Conservation (phyloP, 2,888 invertebrate species). For the Ochropleura leucogaster region DNA sequence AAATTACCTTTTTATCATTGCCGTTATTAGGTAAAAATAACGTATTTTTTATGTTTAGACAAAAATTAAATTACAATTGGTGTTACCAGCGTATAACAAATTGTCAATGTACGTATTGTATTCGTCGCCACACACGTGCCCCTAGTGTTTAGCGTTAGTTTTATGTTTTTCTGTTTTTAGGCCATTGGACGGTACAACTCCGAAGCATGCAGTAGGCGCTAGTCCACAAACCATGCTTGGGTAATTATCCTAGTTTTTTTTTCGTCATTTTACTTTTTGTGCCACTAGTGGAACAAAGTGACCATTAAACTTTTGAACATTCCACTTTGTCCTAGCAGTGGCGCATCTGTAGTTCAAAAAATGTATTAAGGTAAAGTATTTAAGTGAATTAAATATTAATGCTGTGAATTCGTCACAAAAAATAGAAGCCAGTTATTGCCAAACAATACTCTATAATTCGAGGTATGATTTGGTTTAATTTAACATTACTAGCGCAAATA, state of each 20-base stretch:
- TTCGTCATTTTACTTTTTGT: slow-evolving; percentile 23
- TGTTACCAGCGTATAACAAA: slow-evolving; percentile 73
- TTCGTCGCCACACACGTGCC: slow-evolving; percentile 67
- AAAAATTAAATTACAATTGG: background rate
- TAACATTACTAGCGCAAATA: background rate
- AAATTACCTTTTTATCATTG: background rate
- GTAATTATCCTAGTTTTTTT: slow-evolving; percentile 88
- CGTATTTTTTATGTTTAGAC: no score
- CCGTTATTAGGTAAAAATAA: background rate
- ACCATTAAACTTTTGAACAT: background rate
- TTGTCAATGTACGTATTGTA: slow-evolving; percentile 60
- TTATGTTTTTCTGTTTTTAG: slow-evolving; percentile 91
- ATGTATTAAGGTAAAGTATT: background rate
- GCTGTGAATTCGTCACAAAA: background rate
- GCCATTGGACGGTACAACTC: slow-evolving; percentile 91
- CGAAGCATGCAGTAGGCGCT: slow-evolving; percentile 91
- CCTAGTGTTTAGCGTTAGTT: slow-evolving; percentile 85
- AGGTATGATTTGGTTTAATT: background rate
- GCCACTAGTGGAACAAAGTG: background rate
- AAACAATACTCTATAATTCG: background rate
- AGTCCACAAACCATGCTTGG: slow-evolving; percentile 91
- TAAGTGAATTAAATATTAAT: background rate
- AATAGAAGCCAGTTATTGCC: background rate
- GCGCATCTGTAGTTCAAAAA: background rate
- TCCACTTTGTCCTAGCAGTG: background rate